Evolutionary conservation across 2,113 vertebrate species (phyloP).

Genomic region (Empidonax alnorum): DNA sequence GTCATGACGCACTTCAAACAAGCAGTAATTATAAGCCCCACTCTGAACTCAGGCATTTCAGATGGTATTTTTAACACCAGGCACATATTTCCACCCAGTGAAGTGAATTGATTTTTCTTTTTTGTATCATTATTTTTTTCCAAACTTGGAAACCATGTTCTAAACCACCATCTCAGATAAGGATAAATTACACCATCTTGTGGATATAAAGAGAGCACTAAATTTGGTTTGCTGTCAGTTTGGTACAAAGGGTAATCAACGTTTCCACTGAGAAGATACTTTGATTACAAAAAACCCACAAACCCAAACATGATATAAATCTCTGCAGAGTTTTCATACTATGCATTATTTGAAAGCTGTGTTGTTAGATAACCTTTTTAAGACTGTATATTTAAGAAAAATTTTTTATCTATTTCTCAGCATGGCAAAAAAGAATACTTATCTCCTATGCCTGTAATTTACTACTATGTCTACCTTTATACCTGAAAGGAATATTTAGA

Average conservation of each 20-base stretch:
- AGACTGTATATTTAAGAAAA: background rate
- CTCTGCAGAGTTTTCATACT: background rate
- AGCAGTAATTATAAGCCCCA: background rate
- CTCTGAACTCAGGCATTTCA: background rate
- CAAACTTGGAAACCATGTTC: background rate
- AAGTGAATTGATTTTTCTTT: background rate
- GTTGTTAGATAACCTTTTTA: background rate
- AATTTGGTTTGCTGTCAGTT: background rate
- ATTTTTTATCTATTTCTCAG: background rate
- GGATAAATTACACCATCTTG: constrained; percentile 74
- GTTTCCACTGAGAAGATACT: background rate
- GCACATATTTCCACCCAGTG: background rate
- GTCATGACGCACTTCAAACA: background rate
- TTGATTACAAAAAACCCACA: background rate
- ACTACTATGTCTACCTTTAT: background rate
- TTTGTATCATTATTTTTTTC: background rate
- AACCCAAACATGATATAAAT: background rate
- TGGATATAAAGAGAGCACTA: constrained; percentile 53
- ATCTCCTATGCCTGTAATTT: constrained; percentile 1
- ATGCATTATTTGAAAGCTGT: background rate
- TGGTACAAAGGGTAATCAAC: background rate
- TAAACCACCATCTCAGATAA: constrained; percentile 53
- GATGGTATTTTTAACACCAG: background rate
- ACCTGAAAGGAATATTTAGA: background rate
- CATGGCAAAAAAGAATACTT: background rate